These are phyloP conservation scores for Altica lythri DNA, from an alignment of 2,888 invertebrate species.

Conservation along the genomic window DNA sequence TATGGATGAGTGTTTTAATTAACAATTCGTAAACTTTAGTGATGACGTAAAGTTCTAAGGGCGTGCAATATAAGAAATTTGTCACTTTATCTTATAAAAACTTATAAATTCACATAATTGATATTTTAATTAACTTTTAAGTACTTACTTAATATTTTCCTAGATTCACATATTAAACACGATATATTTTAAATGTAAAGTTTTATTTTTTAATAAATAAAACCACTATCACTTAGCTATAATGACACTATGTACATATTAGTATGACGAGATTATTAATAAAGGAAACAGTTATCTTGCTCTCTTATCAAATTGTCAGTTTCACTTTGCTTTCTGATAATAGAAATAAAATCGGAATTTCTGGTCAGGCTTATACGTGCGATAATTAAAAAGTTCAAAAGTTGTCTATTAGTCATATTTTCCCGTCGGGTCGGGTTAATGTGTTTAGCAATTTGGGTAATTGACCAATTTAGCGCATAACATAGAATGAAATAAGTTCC, in stretches of 20 bases:
- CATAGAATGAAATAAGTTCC: constrained; percentile 4
- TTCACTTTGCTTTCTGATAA: constrained; percentile 28
- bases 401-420: constrained; percentile 24
- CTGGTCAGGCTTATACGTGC: constrained; percentile 18
- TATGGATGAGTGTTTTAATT: no score
- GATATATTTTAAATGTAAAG: no score
- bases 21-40: no score
- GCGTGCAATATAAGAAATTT: no score
- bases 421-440: constrained; percentile 6
- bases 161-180: no score
- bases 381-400: constrained; percentile 28
- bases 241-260: constrained; percentile 29
- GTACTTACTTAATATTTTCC: no score
- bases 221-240: neutral
- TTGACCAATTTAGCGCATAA: constrained; percentile 25
- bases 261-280: constrained; percentile 31
- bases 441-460: constrained; percentile 26
- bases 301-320: constrained; percentile 39
- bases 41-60: no score
- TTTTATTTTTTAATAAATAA: neutral
- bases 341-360: constrained; percentile 25
- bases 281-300: constrained; percentile 45
- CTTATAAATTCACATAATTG: no score
- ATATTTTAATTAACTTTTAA: no score
- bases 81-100: no score